These are phyloP conservation scores for Drosophila simulans DNA, from an alignment of 1,140 invertebrate species.

Conservation along the genomic window DNA sequence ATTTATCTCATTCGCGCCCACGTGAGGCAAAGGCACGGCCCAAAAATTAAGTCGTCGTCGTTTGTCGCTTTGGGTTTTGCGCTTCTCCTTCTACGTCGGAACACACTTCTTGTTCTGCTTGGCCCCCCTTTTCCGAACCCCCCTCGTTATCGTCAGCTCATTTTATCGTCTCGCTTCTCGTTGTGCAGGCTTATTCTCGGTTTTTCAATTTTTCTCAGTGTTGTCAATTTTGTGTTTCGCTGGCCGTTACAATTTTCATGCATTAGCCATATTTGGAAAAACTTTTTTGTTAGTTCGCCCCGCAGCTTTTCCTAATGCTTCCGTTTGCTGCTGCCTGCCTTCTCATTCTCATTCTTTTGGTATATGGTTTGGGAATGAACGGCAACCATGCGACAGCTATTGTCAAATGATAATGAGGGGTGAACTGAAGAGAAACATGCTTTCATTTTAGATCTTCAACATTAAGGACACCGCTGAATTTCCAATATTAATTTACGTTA, in stretches of 20 bases:
- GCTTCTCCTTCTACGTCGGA: conserved; percentile 21
- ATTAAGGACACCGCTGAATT: too few relatives aligned
- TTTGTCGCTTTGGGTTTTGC: conserved; percentile 42
- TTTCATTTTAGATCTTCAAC: too few relatives aligned
- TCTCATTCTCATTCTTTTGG: conserved; percentile 29
- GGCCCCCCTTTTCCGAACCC: conserved; percentile 5
- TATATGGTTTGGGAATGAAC: conserved; percentile 7
- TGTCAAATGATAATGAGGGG: conserved; percentile 6
- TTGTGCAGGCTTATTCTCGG: conserved; percentile 8
- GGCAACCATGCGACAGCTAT: conserved; percentile 30
- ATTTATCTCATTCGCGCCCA: conserved; percentile 81
- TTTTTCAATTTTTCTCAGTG: conserved; percentile 15
- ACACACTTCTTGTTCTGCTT: conserved; percentile 27
- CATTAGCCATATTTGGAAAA: conserved; percentile 56
- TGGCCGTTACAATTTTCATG: conserved; percentile 65
- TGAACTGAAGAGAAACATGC: conserved; percentile 1
- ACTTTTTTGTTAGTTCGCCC: conserved; percentile 20
- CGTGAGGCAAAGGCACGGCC: conserved; percentile 68
- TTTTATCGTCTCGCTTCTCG: conserved; percentile 43
- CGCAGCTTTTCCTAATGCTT: conserved; percentile 19
- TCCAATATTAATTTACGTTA: too few relatives aligned
- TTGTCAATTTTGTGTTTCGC: conserved; percentile 61
- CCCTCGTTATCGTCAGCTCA: conserved; percentile 63
- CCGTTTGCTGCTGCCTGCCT: neutral
- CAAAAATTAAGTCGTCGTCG: conserved; percentile 72